Base-by-base conservation (phyloP, 2,888 invertebrate species). In the Agrenia bidenticulata region DNA sequence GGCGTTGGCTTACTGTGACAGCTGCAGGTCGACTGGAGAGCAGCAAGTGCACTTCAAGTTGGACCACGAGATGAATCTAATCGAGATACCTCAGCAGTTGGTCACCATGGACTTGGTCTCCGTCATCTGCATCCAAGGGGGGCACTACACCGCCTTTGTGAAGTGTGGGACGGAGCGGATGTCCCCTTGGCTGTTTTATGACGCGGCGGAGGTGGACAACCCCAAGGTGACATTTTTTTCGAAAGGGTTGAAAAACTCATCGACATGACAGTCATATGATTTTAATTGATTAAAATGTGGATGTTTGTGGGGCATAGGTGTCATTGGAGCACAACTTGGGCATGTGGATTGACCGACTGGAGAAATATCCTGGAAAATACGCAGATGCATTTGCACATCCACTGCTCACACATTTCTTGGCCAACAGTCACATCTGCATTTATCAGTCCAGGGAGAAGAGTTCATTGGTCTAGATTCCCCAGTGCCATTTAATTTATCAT, bases 141-240 rank as follows among this genome's bases (percentile, higher is more conserved):
- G 66, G 0, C 70, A 70, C 55, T 70, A 72, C 59, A 62, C 55
- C 26, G 61, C 72, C 2, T 72, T 70, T 32, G 68, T 70, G 2
- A 72, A 72, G 55, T 72, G 72, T 59, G 72, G 72, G 5, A 42
- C 54, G 4, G 53, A 66, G 13, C 51, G 61, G 27, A 21, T 64
- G 2, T 70, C 72, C 11, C 72, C 72, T 11, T 72, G 72, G 72
- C 66, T 72, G 5, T 72, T 56, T 55, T 70, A 63, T 42, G 71
- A 71, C 26, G 69, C 63, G 17, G 62, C 57, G 2, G 66, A 64
- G 27, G n/a, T 53, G 32, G 68, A 71, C 37, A 66, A 61, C 51
- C 71, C 71, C 7, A 66, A 67, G 63, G 71, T 67, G 64, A 65
- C 54, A 51, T 51, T 5, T 39, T n/a, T n/a, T n/a, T n/a, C n/a